A percentile compares a stretch with the other conserved stretches of the same genome.
These are phyloP conservation scores for Agrilus cyanescens DNA, from an alignment of 2,888 invertebrate genomes.

Conservation along the genomic window DNA sequence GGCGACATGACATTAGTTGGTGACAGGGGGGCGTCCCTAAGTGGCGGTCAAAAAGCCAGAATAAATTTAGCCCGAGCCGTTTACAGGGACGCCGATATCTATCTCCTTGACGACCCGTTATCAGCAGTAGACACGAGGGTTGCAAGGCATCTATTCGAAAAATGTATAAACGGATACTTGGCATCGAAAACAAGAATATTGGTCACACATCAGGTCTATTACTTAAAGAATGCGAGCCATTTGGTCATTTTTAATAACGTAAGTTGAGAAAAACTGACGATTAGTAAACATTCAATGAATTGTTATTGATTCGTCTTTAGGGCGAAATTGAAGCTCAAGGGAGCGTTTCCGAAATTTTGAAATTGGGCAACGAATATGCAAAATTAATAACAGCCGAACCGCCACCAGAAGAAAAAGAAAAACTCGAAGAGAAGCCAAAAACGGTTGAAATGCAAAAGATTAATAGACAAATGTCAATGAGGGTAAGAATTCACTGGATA, in stretches of 20 bases:
- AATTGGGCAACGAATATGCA: slow-evolving; percentile 39
- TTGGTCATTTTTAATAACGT: slow-evolving; percentile 54
- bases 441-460: slow-evolving; percentile 14
- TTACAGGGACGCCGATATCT: slow-evolving; percentile 61
- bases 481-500: slow-evolving; percentile 17
- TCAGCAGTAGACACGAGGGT: slow-evolving; percentile 80
- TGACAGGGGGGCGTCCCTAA: slow-evolving; percentile 65
- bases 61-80: slow-evolving; percentile 58
- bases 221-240: slow-evolving; percentile 53
- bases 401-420: slow-evolving; percentile 31
- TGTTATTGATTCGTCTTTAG: slow-evolving; percentile 22
- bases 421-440: slow-evolving; percentile 17
- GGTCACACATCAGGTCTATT: slow-evolving; percentile 82
- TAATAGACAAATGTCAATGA: slow-evolving; percentile 26
- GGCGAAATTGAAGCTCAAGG: slow-evolving; percentile 39
- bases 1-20: slow-evolving; percentile 69
- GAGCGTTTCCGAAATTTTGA: slow-evolving; percentile 34
- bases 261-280: slow-evolving; percentile 21
- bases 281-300: not conserved
- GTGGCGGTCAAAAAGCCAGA: slow-evolving; percentile 73
- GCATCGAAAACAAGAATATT: slow-evolving; percentile 58
- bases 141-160: slow-evolving; percentile 63
- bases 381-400: slow-evolving; percentile 35
- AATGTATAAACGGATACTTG: slow-evolving; percentile 60
- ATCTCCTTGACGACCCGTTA: slow-evolving; percentile 72